Base-by-base conservation (phyloP, 2,888 invertebrate species). In the Terebella lapidaria region DNA sequence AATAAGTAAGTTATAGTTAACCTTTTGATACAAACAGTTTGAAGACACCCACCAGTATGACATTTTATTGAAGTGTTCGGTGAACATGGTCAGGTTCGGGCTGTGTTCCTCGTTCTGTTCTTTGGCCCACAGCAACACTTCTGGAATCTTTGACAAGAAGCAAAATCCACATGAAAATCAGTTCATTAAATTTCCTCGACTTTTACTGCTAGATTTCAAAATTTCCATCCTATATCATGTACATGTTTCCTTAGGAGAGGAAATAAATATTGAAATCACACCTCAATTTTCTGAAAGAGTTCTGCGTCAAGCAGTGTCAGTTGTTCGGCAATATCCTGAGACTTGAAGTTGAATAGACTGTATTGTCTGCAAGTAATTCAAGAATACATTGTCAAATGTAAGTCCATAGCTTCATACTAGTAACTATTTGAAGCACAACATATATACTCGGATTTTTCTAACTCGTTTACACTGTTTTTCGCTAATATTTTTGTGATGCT, bases 51-150 rank as follows among this genome's bases (percentile, higher is more conserved):
- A 86, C 96, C 96, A 96, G 77, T 92, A 96, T 61, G 95, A 95
- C 93, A 96, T 94, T 83, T 97, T 96, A 80, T 99, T 99, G 82
- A 99, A 99, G 82, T 99, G 97, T 80, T 96, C 95, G 0, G 99
- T 99, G 79, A 99, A 99, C 69, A 90, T 85, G 30, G 94, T 95
- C 60, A 99, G 85, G 82, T 99, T 97, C 1, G 96, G 96, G 76
- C 95, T 94, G 71, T 91, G 86, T 78, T 96, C 95, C 81, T 97
- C 97, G 68, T 92, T 92, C 82, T 97, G 97, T 79, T 97, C 94
- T 74, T 93, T 89, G 42, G 96, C 93, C 95, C 96, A 99, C 71
- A 94, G 88, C 67, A 99, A 83, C 65, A 97, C 92, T 83, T 99
- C 97, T 0, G 95, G 94, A 64, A 95, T 93, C 82, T 83, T 68